phyloP scores from a whole-genome alignment of 2,113 vertebrate species.

The Syngnathus scovelli region DNA sequence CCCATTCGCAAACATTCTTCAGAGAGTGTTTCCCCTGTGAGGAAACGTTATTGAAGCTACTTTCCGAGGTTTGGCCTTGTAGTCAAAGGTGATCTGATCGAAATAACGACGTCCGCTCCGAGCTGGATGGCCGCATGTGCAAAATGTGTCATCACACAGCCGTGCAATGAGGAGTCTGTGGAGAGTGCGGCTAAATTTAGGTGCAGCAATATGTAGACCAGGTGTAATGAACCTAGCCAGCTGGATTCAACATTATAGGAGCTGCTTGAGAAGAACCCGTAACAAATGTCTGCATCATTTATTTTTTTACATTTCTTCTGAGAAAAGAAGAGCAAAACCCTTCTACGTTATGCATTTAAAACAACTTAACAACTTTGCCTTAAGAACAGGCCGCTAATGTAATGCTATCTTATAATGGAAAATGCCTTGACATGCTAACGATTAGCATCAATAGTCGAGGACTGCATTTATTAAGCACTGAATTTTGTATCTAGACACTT shows the following conservation, averaged over 20 bases:
- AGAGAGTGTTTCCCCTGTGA: slow-evolving; percentile 12
- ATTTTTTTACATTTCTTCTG: background rate
- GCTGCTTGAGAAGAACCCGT: slow-evolving; percentile 7
- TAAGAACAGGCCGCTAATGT: too few relatives aligned
- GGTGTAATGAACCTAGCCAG: slow-evolving; percentile 54
- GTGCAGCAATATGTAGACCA: slow-evolving; percentile 56
- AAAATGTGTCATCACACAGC: slow-evolving; percentile 43
- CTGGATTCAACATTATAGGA: slow-evolving; percentile 24
- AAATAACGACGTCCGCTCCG: slow-evolving; percentile 12
- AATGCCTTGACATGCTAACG: too few relatives aligned
- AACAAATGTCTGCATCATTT: slow-evolving; percentile 12
- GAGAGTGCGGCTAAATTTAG: slow-evolving; percentile 63
- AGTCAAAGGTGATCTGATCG: slow-evolving; percentile 35
- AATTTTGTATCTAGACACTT: too few relatives aligned
- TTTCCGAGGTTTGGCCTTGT: background rate
- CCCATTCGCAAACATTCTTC: slow-evolving; percentile 31
- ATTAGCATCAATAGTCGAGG: too few relatives aligned
- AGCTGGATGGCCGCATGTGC: slow-evolving; percentile 18
- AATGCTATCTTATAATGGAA: too few relatives aligned
- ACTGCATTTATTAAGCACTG: too few relatives aligned
- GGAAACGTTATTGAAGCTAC: slow-evolving; percentile 11
- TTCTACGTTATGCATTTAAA: background rate
- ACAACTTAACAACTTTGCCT: too few relatives aligned
- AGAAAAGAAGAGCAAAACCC: slow-evolving; percentile 1
- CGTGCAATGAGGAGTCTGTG: slow-evolving; percentile 35